These are phyloP conservation scores for Apodemia hepburni DNA, from an alignment of 2,888 invertebrate species.

Conservation along the genomic window DNA sequence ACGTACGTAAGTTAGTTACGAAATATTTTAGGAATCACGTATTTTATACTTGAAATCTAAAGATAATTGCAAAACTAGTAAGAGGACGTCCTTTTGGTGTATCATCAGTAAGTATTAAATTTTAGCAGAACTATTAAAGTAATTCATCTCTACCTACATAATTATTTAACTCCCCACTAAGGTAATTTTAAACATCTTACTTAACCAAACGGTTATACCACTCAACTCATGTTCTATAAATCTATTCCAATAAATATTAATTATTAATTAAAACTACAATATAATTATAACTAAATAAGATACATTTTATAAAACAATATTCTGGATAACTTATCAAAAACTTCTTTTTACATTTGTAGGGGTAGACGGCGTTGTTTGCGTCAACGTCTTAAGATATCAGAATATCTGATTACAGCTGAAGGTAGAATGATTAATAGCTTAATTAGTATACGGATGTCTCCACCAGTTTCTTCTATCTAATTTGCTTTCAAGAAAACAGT, in stretches of 20 bases:
- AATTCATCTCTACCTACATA: slow-evolving; percentile 40
- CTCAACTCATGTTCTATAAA: slow-evolving; percentile 46
- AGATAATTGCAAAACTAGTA: not conserved
- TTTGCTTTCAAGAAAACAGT: slow-evolving; percentile 21
- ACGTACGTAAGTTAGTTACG: too few relatives aligned
- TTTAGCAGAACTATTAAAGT: slow-evolving; percentile 50
- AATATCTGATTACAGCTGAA: slow-evolving; percentile 32
- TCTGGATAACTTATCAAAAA: slow-evolving; percentile 78
- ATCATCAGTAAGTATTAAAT: slow-evolving; percentile 37
- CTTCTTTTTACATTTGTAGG: slow-evolving; percentile 32
- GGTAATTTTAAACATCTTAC: too few relatives aligned
- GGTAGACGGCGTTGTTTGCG: slow-evolving; percentile 27
- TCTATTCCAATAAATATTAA: slow-evolving; percentile 43
- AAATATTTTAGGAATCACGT: not conserved
- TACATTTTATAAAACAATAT: slow-evolving; percentile 52
- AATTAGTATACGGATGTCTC: slow-evolving; percentile 18
- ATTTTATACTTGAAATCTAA: not conserved
- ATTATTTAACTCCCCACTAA: too few relatives aligned
- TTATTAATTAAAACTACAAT: slow-evolving; percentile 32
- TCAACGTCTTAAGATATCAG: slow-evolving; percentile 25
- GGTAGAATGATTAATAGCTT: slow-evolving; percentile 19
- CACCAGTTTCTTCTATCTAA: slow-evolving; percentile 26
- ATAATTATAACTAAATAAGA: slow-evolving; percentile 24
- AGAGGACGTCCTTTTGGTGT: slow-evolving; percentile 25
- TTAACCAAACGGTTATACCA: slow-evolving; percentile 57